Evolutionary conservation across 2,113 vertebrate genomes (phyloP), one percentile per base, ranked within the genome.

Genomic region (Helogale parvula): DNA sequence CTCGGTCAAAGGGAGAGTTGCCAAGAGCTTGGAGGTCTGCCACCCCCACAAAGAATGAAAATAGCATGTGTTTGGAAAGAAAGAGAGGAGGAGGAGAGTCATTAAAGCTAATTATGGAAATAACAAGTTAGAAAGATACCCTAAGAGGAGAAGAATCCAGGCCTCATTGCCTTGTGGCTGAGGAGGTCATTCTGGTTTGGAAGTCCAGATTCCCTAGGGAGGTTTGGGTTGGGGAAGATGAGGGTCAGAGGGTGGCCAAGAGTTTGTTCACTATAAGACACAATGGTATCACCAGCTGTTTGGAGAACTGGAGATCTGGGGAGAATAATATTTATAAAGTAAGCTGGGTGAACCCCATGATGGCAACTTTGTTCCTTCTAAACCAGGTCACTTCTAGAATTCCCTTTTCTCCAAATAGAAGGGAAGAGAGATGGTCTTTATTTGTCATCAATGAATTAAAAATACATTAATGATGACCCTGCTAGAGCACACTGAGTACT

Each of bases 81-180:
- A 88, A 92, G 85, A 80, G 77, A 89, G 66, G 74, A 95, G 65
- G 63, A 79, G 23, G 54, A 93, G 90, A 76, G 84, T 95, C 86
- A 97, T 98, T 98, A 97, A 96, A 93, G 50, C 52, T 98, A 90
- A 98, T 98, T 96, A 94, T 82, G 71, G 94, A 96, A 97, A 96
- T 82, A 88, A 86, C n/a, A 68, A 90, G 83, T 81, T 92, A 80
- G 63, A 65, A 86, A 87, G 92, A 60, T 77, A 66, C 0, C 5
- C 90, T 93, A 91, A 97, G 79, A 77, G 74, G 76, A 92, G 38
- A 98, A 97, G 84, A 92, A 94, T 94, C 65, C 50, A 35, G 80
- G 47, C 79, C 79, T 31, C 29, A 4, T 63, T 76, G 45, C 74
- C 71, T 74, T 57, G 74, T 83, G 33, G 88, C 80, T 92, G 69